phyloP scores from a whole-genome alignment of 1,140 invertebrate genomes.

The Magallana gigas region DNA sequence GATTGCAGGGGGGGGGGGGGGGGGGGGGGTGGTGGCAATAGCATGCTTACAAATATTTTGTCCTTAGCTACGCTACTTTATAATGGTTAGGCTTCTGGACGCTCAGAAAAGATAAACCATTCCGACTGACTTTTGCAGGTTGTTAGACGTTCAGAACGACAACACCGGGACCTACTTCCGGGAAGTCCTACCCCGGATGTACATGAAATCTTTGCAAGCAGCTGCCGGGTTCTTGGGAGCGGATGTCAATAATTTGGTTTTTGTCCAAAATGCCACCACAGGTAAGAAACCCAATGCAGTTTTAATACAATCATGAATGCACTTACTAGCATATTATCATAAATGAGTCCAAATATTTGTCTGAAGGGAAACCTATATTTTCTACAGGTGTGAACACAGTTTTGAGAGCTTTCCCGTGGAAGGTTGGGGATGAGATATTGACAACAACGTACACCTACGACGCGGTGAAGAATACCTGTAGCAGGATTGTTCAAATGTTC shows the following conservation, averaged over 20 bases:
- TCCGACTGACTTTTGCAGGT: neutral
- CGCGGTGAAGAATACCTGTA: neutral
- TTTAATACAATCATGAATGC: too few relatives aligned
- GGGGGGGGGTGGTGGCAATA: too few relatives aligned
- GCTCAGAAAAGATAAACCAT: too few relatives aligned
- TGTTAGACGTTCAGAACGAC: constrained; percentile 15
- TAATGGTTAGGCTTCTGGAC: too few relatives aligned
- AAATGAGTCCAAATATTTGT: neutral
- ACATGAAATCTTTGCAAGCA: neutral
- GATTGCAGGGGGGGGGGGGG: too few relatives aligned
- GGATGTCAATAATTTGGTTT: constrained; percentile 37
- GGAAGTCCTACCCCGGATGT: neutral
- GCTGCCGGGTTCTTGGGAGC: constrained; percentile 33
- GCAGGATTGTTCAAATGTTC: neutral
- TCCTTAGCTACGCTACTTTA: too few relatives aligned
- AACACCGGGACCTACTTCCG: constrained; percentile 27
- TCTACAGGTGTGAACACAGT: neutral
- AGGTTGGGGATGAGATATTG: neutral
- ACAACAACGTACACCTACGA: neutral
- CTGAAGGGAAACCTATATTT: neutral
- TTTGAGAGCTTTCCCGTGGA: neutral
- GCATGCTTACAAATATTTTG: too few relatives aligned
- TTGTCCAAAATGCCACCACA: constrained; percentile 49
- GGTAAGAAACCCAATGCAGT: neutral
- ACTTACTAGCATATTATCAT: too few relatives aligned